Evolutionary conservation across 2,113 vertebrate genomes (phyloP).

Genomic region (Phylloscopus trochilus): DNA sequence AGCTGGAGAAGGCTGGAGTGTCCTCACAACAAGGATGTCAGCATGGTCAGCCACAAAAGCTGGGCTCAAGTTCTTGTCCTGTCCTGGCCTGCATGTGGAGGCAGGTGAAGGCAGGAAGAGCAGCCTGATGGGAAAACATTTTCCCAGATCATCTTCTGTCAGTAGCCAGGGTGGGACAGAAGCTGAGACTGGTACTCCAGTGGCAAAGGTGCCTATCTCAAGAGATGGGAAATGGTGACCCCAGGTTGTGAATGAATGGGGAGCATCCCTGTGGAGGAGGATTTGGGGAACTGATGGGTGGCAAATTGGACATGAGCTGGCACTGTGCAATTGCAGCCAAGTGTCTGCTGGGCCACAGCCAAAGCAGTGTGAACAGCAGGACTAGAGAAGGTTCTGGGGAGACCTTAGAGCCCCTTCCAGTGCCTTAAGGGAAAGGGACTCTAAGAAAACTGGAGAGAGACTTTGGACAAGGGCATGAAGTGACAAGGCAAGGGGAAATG

Average conservation of each 20-base stretch:
- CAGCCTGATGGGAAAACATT: neutral
- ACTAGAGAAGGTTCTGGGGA: neutral
- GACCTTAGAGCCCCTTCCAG: neutral
- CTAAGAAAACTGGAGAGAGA: neutral
- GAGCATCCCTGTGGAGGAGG: neutral
- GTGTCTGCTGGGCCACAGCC: neutral
- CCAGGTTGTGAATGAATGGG: neutral
- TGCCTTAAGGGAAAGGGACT: neutral
- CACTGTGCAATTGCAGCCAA: neutral
- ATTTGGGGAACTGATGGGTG: neutral
- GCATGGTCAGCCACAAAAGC: accelerated
- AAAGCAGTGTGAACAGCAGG: neutral
- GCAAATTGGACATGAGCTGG: neutral
- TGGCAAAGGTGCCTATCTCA: neutral
- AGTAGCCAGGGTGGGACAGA: accelerated
- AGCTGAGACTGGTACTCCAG: neutral
- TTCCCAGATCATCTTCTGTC: neutral
- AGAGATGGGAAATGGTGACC: neutral
- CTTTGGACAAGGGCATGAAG: neutral
- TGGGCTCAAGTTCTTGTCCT: neutral
- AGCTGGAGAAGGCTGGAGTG: neutral
- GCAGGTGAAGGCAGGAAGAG: neutral
- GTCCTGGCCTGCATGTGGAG: neutral
- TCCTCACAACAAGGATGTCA: neutral
- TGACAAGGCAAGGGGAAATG: neutral